Evolutionary conservation across 92 coral and sea anemone species (phyloP), one percentile per base, ranked within the genome.

Genomic region (Epizoanthus stellaris): DNA sequence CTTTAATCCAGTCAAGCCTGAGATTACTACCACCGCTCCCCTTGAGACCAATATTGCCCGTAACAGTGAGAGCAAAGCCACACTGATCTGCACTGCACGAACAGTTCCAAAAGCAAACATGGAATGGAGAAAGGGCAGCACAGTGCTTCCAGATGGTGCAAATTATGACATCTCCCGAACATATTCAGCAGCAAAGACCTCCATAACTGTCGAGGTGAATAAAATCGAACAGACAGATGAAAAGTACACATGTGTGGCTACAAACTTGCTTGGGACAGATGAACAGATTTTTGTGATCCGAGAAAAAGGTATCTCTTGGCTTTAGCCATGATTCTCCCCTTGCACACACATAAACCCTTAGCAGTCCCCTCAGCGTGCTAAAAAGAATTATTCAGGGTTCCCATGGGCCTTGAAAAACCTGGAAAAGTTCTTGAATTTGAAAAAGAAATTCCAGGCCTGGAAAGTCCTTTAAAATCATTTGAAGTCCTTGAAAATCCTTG

Each of bases 211-310:
- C 45, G 52, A 13, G 21, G 14, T 79, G 7, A 11, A 34, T 1
- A 67, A 63, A 12, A 79, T 79, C 11, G 56, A 54, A 4, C 45
- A 58, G 0, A 38, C 85, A 8, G 91, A 86, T 3, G 98, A 93
- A 65, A 77, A 57, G 60, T 96, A 90, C 83, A 86, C 81, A 69
- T 96, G 99, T 74, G 72, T 81, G 4, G 97, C 97, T 42, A 70
- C 85, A 36, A 96, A 96, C 68, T 49, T 92, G 21, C 85, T 95
- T 53, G 99, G 99, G 0, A 75, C 73, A 45, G 94, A 82, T 40
- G 34, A 75, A 10, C 98, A 94, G 75, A 1, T 77, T 30, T 96
- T 89, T 77, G 90, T 84, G 38, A 96, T 96, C 70, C 91, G 98
- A 40, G 83, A 87, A 53, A 88, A 73, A 85, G 99, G 99, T 96